phyloP scores from a whole-genome alignment of 2,113 vertebrate species.

The Thermophis baileyi region DNA sequence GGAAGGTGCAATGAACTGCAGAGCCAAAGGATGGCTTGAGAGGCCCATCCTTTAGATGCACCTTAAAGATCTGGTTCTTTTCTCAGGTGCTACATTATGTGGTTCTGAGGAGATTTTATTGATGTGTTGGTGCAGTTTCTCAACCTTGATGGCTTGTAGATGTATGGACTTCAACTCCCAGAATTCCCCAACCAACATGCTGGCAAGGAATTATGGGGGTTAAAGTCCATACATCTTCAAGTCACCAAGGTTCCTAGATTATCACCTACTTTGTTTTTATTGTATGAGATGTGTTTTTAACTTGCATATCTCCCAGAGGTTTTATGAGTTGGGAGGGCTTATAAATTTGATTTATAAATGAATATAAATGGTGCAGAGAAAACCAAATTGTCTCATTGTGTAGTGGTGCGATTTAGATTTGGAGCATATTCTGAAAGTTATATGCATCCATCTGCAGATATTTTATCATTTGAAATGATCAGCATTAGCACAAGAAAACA shows the following conservation, averaged over 20 bases:
- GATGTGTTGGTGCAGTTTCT: neutral
- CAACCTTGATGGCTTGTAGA: neutral
- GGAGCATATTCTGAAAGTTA: neutral
- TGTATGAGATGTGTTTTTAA: neutral
- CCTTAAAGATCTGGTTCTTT: neutral
- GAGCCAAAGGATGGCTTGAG: neutral
- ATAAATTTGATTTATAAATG: neutral
- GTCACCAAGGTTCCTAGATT: neutral
- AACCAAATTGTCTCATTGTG: neutral
- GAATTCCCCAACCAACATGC: neutral
- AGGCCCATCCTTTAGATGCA: neutral
- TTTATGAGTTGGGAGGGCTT: neutral
- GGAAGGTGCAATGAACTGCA: neutral
- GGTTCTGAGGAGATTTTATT: neutral
- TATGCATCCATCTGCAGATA: neutral
- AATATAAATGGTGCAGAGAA: neutral
- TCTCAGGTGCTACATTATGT: neutral
- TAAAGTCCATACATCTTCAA: neutral
- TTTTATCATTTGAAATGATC: neutral
- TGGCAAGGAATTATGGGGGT: neutral
- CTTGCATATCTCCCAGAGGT: neutral
- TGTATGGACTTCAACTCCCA: neutral
- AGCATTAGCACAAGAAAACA: neutral
- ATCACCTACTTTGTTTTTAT: neutral
- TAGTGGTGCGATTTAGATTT: neutral